Evolutionary conservation across 2,113 vertebrate species (phyloP).

Genomic region (Macaca nemestrina): DNA sequence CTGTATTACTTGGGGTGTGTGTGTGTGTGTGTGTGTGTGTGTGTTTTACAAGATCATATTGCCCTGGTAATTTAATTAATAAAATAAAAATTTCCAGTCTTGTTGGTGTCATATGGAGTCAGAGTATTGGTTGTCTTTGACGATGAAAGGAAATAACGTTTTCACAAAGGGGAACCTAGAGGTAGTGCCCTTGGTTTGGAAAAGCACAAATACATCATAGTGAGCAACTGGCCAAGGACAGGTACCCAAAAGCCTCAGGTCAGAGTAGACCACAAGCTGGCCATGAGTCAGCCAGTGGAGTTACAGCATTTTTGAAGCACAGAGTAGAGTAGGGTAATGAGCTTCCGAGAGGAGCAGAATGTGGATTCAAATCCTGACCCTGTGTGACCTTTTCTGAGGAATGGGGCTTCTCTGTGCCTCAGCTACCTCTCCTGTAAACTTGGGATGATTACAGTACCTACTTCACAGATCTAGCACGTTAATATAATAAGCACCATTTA

Average conservation of each 20-base stretch:
- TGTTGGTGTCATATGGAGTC: conserved; percentile 19
- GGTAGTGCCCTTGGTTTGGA: neutral
- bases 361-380: neutral
- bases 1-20: neutral
- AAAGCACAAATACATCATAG: neutral
- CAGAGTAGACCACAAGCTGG: neutral
- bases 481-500: neutral
- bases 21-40: neutral
- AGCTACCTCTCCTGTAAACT: neutral
- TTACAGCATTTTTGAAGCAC: neutral
- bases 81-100: conserved; percentile 38
- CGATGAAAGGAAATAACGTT: neutral
- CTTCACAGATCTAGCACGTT: neutral
- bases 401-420: neutral
- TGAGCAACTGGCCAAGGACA: neutral
- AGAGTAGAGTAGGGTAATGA: neutral
- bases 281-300: neutral
- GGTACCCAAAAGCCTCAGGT: neutral
- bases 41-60: neutral
- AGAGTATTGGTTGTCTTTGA: neutral
- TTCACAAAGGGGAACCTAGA: neutral
- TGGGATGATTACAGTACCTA: neutral
- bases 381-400: neutral
- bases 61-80: neutral
- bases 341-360: neutral